Evolutionary conservation across 2,888 invertebrate species (phyloP), one percentile per base, ranked within the genome.

Genomic region (Acleris literana): DNA sequence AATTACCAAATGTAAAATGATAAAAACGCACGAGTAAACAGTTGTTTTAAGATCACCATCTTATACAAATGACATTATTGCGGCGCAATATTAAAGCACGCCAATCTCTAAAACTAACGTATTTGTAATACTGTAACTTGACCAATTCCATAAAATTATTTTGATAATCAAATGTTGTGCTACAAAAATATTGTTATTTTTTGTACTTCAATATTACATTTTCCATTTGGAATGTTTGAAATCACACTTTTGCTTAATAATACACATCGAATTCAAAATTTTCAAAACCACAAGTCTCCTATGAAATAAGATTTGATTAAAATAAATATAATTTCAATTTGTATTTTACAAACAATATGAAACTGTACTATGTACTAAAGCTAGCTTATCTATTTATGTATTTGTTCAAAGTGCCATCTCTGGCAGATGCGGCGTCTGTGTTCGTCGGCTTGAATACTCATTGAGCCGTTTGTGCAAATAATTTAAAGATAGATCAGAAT

Each of bases 181-280:
- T 90, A 91, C 86, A 92, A 90, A 92, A 91, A 92, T 91, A 91
- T 92, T 83, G 81, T 81, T 88, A 86, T 87, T 79, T 89, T 92
- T 92, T 92, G 91, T 92, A 92, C 92, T 92, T 89, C 85, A 85
- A 62, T 80, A 87, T 88, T 86, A 89, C 86, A 90, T 80, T 85
- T 88, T 86, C 88, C 88, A 79, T 74, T 76, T 90, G 92, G 92
- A 92, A 92, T 92, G 92, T 90, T 87, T 79, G 80, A 85, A 87
- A 90, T 90, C 90, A 91, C 90, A 88, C 87, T 76, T 80, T 80
- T 75, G 75, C 77, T 81, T 84, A 76, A 72, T 79, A 81, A 83
- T 85, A 87, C 83, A 85, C 82, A 85, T 82, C 80, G 80, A 84
- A 82, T 82, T 76, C 78, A 72, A 59, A 56, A 53, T 9, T 77